Conservation (phyloP, 1,140 invertebrate genomes). For the Brachionus rubens region DNA sequence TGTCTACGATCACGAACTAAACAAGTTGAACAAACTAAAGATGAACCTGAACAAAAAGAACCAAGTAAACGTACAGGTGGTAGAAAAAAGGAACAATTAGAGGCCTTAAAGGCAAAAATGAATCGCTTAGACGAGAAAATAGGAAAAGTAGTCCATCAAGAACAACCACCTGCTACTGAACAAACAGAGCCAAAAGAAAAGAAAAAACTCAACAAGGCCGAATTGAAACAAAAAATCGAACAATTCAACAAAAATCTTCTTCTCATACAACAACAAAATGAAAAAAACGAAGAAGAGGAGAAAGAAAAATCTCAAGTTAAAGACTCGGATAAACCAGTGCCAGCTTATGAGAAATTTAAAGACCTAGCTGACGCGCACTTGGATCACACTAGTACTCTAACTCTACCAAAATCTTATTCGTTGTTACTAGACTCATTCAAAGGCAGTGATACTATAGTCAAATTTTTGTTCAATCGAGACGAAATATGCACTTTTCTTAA, state of each 20-base stretch:
- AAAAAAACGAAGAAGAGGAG: not conserved
- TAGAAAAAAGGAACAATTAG: constrained; percentile 25
- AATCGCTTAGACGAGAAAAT: constrained; percentile 10
- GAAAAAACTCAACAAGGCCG: constrained; percentile 33
- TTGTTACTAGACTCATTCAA: constrained; percentile 29
- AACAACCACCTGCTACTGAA: not conserved
- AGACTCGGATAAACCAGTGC: not conserved
- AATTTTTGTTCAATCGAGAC: constrained; percentile 41
- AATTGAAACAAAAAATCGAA: constrained; percentile 39
- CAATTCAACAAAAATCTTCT: constrained; percentile 37
- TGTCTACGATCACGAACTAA: not conserved
- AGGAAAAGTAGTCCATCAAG: not conserved
- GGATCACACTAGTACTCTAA: not conserved
- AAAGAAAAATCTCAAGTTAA: not conserved
- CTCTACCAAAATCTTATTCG: constrained; percentile 13
- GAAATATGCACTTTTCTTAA: constrained; percentile 38
- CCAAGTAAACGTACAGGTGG: not conserved
- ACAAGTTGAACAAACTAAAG: not conserved
- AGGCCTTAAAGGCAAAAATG: constrained; percentile 38
- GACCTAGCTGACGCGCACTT: constrained; percentile 13
- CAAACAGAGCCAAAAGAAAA: not conserved
- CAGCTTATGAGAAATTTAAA: constrained; percentile 38
- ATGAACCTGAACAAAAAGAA: not conserved
- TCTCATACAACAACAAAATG: constrained; percentile 10
- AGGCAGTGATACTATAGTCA: constrained; percentile 42